These are phyloP conservation scores for Pterocles burchelli DNA, from an alignment of 2,113 vertebrate genomes.

Conservation along the genomic window DNA sequence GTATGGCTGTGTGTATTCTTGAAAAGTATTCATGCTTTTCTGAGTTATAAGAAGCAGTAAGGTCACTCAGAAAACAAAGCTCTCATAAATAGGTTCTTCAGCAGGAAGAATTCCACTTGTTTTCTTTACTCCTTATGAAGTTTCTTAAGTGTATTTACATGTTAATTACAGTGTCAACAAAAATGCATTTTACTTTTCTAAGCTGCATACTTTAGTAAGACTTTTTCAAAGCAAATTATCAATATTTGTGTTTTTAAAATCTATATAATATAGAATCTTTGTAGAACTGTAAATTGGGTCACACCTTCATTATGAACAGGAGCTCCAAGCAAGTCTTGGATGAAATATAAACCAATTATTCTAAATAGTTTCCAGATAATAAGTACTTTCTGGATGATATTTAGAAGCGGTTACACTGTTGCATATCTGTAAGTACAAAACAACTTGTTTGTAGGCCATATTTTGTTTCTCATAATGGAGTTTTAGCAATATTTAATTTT, in stretches of 20 bases:
- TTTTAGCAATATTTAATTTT: not conserved
- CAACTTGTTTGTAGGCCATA: not conserved
- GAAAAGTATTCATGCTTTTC: not conserved
- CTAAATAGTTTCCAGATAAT: not conserved
- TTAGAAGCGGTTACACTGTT: not conserved
- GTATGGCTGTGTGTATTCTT: not conserved
- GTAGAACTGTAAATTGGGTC: not conserved
- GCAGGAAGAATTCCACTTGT: not conserved
- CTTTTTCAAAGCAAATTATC: not conserved
- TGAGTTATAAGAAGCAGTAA: not conserved
- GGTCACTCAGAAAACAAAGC: not conserved
- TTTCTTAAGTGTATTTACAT: not conserved
- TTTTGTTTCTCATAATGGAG: not conserved
- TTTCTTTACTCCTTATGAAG: not conserved
- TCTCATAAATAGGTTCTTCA: not conserved
- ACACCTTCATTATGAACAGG: not conserved
- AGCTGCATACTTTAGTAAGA: not conserved
- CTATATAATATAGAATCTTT: not conserved
- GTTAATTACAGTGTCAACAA: not conserved
- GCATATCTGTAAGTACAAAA: slow-evolving; percentile 38
- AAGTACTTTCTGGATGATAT: not conserved
- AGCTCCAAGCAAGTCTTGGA: not conserved
- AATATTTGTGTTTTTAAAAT: not conserved
- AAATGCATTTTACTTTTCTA: not conserved
- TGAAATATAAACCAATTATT: not conserved